A percentile compares a stretch with the other conserved stretches of the same genome.
Conservation (phyloP, 2,797 vertebrate species). For the Cirrhinus molitorella region DNA sequence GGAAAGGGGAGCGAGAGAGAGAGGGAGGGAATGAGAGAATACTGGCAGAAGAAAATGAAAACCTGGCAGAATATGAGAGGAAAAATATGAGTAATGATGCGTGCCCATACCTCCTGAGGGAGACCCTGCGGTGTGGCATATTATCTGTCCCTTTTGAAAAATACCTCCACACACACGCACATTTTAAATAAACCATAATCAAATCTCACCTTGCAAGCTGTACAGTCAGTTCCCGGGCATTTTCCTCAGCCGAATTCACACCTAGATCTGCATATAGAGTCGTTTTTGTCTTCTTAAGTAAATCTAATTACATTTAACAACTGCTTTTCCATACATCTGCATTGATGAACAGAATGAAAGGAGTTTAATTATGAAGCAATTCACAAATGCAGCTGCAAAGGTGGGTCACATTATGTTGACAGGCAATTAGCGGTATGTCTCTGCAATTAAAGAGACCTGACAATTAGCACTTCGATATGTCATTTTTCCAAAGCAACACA, state of each 20-base stretch:
- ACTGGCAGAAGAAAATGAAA: constrained; percentile 50
- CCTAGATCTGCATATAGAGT: constrained; percentile 27
- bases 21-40: not conserved
- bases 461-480: constrained; percentile 30
- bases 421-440: constrained; percentile 26
- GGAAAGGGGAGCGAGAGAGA: constrained; percentile 1
- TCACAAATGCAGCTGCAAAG: constrained; percentile 29
- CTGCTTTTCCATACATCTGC: constrained; percentile 35
- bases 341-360: constrained; percentile 2
- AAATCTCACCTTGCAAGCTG: constrained; percentile 48
- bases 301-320: constrained; percentile 45
- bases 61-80: constrained; percentile 50
- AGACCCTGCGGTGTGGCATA: constrained; percentile 54
- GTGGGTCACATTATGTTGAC: constrained; percentile 22
- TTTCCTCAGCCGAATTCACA: constrained; percentile 15
- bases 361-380: constrained; percentile 24
- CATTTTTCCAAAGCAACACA: not conserved
- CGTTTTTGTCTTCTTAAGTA: constrained; percentile 41
- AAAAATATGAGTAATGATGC: constrained; percentile 58
- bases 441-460: constrained; percentile 28
- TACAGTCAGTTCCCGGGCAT: constrained; percentile 38
- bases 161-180: constrained; percentile 50
- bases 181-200: constrained; percentile 61
- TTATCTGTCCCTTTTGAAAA: constrained; percentile 55
- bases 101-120: constrained; percentile 38